Evolutionary conservation across 2,113 vertebrate genomes (phyloP), one percentile per base, ranked within the genome.

Genomic region (Romanogobio albipinnatus): DNA sequence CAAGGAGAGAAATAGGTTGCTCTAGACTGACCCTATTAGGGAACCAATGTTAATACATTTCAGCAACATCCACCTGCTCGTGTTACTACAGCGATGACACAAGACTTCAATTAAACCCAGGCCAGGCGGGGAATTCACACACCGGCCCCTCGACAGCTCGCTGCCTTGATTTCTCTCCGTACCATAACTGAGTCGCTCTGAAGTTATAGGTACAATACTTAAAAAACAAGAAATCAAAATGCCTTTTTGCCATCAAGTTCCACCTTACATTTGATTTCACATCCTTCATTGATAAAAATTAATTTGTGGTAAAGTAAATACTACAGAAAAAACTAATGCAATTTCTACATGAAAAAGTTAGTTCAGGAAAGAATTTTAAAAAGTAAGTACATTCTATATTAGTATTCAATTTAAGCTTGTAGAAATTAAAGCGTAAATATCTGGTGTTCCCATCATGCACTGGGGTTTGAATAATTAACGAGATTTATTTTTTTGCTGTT

Each of bases 51-150:
- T 81, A 84, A 82, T 85, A 81, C 83, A 74, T 68, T 74, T 78
- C 47, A 87, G 53, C 66, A 79, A 87, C 79, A 87, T 83, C 71
- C 58, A 80, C 68, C 76, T 26, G 9, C 56, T 86, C n/a, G 71
- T 81, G 84, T 87, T 85, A 82, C 84, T 51, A 66, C 78, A 51
- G 66, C n/a, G 59, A 86, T 79, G 87, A 86, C 87, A 87, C 85
- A 84, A 76, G 87, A 89, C 76, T 88, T 88, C 87, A 88, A 87
- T 88, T 90, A 88, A 89, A 87, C 49, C 36, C 66, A 74, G 59
- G 83, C 22, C 71, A 77, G 78, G 81, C 56, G 49, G 87, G 83
- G 83, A 85, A 76, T 88, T 76, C 76, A 84, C 79, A 59, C 64
- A 58, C 14, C 24, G 10, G n/a, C 64, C 77, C 61, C 76, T 75